These are phyloP conservation scores for Drosophila atripex DNA, from an alignment of 2,888 invertebrate species.

Conservation along the genomic window DNA sequence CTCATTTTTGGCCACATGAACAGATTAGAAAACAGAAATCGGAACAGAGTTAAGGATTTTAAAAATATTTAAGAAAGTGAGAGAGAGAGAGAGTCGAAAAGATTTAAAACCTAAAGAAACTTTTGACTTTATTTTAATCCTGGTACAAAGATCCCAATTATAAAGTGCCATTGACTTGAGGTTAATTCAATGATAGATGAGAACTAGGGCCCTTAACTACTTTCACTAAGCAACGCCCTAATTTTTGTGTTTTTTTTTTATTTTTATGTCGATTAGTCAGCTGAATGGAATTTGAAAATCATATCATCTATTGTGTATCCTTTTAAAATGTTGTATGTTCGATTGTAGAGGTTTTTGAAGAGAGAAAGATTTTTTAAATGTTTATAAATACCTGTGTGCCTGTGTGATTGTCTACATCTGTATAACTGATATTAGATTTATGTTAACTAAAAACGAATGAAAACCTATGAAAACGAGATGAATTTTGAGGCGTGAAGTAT, in stretches of 20 bases:
- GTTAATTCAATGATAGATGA: constrained; percentile 51
- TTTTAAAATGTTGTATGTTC: constrained; percentile 52
- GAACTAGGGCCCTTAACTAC: constrained; percentile 65
- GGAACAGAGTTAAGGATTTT: constrained; percentile 13
- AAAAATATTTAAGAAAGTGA: constrained; percentile 3
- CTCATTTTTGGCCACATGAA: constrained; percentile 46
- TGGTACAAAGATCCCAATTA: constrained; percentile 41
- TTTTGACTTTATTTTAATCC: constrained; percentile 35
- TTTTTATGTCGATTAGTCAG: constrained; percentile 17
- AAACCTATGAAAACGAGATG: constrained; percentile 20
- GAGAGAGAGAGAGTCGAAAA: constrained; percentile 41
- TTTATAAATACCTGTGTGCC: constrained; percentile 53
- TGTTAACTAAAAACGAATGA: constrained; percentile 41
- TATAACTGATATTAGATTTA: constrained; percentile 73
- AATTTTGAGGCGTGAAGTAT: constrained; percentile 59
- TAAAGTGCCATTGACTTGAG: constrained; percentile 39
- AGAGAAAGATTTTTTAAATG: constrained; percentile 32
- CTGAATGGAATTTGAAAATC: constrained; percentile 53
- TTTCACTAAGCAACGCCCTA: constrained; percentile 54
- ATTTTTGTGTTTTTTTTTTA: constrained; percentile 20
- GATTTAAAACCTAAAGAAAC: constrained; percentile 33
- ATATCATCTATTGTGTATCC: constrained; percentile 26
- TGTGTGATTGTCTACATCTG: constrained; percentile 69
- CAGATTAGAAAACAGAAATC: constrained; percentile 28
- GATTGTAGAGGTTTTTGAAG: constrained; percentile 52